These are phyloP conservation scores for Drymodes brunneopygia DNA, from an alignment of 2,113 vertebrate species.

Conservation along the genomic window DNA sequence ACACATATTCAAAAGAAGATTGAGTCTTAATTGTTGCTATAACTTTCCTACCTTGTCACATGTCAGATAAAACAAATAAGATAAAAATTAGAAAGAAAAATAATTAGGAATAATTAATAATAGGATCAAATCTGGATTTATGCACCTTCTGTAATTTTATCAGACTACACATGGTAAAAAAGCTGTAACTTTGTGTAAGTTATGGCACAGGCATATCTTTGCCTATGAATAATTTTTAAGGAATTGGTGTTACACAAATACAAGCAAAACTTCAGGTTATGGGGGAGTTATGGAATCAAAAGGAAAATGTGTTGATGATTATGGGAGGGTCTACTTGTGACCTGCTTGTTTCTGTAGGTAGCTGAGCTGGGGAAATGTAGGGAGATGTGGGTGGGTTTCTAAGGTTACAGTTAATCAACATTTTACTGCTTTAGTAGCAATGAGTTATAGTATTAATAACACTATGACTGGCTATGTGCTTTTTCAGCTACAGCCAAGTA, in stretches of 20 bases:
- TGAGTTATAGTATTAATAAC: neutral
- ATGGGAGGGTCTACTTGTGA: neutral
- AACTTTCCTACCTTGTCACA: neutral
- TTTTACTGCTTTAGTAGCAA: neutral
- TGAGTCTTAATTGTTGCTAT: neutral
- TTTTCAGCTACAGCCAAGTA: neutral
- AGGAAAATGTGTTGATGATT: neutral
- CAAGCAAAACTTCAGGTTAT: neutral
- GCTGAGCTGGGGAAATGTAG: neutral
- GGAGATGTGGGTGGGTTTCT: constrained; percentile 20
- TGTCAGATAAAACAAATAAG: neutral
- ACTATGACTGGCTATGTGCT: neutral
- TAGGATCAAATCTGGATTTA: neutral
- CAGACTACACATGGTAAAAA: neutral
- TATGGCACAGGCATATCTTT: neutral
- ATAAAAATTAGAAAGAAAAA: neutral
- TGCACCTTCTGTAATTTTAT: neutral
- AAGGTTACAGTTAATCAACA: neutral
- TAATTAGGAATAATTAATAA: neutral
- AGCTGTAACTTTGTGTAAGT: too few relatives aligned
- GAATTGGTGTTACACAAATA: neutral
- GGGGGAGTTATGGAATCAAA: neutral
- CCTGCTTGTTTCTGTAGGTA: neutral
- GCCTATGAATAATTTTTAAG: neutral
- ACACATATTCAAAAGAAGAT: neutral